Evolutionary conservation across 2,113 vertebrate species (phyloP), one percentile per base, ranked within the genome.

Genomic region (Crotophaga sulcirostris): DNA sequence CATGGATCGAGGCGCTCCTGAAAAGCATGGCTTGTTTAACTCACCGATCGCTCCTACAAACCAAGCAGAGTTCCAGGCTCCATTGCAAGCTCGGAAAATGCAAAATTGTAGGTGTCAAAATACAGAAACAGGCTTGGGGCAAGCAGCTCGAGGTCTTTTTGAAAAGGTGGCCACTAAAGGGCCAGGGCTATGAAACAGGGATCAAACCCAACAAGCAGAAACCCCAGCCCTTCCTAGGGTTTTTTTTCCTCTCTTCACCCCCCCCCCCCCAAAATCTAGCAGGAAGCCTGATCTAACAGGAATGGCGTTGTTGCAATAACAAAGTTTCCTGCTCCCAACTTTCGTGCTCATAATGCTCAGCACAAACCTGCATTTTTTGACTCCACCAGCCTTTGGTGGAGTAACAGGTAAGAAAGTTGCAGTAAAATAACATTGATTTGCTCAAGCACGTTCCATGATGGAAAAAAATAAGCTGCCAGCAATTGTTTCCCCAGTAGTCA

Each of bases 241-340:
- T 52, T 7, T 1, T 49, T 66, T 92, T 89, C 77, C 67, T 66
- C 84, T 59, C 56, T 18, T 54, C 64, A 2, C 59, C 54, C 58
- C 54, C 7, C 64, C 3, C 59, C 54, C 58, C 54, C 7, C 6
- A 4, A 15, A 84, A 45, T 18, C 81, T 69, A 58, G 3, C 1
- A 2, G 56, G 36, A 68, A 75, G 13, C 33, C 49, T 4, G 6
- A 60, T 3, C 8, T 1, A 70, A 52, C 5, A 1, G 13, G 16
- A 66, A 51, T 2, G 0, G 25, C 2, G 16, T 12, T 40, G 78
- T 63, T n/a, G 42, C 56, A 23, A 31, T 19, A 62, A 62, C 66
- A 54, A 96, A 96, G 88, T 95, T 96, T 54, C 31, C 83, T 54
- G 60, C 47, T 73, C 73, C 49, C 31, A 93, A 68, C 87, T 96